Percentiles rank a stretch among this genome's conserved stretches.
These are phyloP conservation scores for Camptogramma bilineatum DNA, from an alignment of 2,888 invertebrate genomes.

Conservation along the genomic window DNA sequence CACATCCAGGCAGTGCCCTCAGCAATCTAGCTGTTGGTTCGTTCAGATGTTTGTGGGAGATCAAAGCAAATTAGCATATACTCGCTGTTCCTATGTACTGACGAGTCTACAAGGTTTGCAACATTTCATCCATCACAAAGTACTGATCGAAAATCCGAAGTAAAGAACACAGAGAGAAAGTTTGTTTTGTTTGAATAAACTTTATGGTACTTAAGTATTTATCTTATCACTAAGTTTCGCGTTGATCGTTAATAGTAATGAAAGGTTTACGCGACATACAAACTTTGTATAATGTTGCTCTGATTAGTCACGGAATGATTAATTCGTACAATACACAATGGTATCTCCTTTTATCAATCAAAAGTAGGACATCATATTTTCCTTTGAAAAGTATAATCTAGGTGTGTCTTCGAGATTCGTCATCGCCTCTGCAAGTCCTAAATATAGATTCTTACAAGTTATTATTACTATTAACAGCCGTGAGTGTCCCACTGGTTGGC, in stretches of 20 bases:
- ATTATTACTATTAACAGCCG: too few relatives aligned
- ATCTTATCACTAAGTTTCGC: not conserved
- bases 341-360: not conserved
- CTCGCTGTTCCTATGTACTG: constrained; percentile 53
- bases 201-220: not conserved
- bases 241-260: not conserved
- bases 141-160: too few relatives aligned
- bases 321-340: not conserved
- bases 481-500: too few relatives aligned
- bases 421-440: too few relatives aligned
- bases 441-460: too few relatives aligned
- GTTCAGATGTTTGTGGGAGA: constrained; percentile 78
- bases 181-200: too few relatives aligned
- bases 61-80: constrained; percentile 59
- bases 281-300: not conserved
- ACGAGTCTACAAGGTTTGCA: constrained; percentile 58
- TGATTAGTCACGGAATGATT: not conserved
- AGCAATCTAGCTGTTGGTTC: constrained; percentile 57
- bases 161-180: too few relatives aligned
- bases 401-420: not conserved
- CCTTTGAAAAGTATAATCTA: not conserved
- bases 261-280: not conserved
- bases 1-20: constrained; percentile 76
- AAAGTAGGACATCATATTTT: not conserved
- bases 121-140: constrained; percentile 41